Conservation (phyloP, 2,888 invertebrate species). For the Galerucella pusilla region DNA sequence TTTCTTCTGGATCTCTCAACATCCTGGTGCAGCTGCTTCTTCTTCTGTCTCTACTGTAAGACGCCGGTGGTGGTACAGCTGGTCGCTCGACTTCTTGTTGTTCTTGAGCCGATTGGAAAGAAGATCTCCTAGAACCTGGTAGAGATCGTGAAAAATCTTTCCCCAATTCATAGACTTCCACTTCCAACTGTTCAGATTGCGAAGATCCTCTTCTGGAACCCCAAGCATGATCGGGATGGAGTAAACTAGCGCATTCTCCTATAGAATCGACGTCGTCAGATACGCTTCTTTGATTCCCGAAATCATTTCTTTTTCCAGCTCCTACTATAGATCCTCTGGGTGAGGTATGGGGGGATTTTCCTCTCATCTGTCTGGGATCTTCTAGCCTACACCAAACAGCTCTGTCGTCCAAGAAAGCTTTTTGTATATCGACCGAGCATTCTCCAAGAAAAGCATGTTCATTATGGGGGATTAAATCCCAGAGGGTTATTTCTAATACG, state of each 20-base stretch:
- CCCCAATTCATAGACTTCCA: conserved; percentile 81
- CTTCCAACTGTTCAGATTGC: conserved; percentile 87
- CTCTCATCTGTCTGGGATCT: conserved; percentile 78
- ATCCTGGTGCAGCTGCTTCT: conserved; percentile 83
- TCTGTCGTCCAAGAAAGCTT: conserved; percentile 87
- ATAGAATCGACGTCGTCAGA: conserved; percentile 80
- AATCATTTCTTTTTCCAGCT: conserved; percentile 74
- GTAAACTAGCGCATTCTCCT: conserved; percentile 78
- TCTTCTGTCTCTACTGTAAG: conserved; percentile 76
- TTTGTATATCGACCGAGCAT: conserved; percentile 82
- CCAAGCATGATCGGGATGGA: conserved; percentile 91
- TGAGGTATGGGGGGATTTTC: conserved; percentile 80
- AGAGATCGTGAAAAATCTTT: conserved; percentile 88
- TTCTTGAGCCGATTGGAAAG: conserved; percentile 76
- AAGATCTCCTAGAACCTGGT: conserved; percentile 86
- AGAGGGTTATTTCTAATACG: conserved; percentile 86
- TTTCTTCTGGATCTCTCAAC: conserved; percentile 84
- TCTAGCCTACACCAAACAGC: conserved; percentile 92
- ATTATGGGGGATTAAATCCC: conserved; percentile 87
- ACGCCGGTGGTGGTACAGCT: conserved; percentile 67
- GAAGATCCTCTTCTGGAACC: conserved; percentile 86
- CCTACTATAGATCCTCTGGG: conserved; percentile 81
- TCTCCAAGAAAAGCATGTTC: conserved; percentile 86
- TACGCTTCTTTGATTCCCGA: conserved; percentile 79
- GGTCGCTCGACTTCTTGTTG: conserved; percentile 64